A percentile compares a stretch with the other conserved stretches of the same genome.
phyloP scores from a whole-genome alignment of 2,113 vertebrate species.

The Hystrix cristata region DNA sequence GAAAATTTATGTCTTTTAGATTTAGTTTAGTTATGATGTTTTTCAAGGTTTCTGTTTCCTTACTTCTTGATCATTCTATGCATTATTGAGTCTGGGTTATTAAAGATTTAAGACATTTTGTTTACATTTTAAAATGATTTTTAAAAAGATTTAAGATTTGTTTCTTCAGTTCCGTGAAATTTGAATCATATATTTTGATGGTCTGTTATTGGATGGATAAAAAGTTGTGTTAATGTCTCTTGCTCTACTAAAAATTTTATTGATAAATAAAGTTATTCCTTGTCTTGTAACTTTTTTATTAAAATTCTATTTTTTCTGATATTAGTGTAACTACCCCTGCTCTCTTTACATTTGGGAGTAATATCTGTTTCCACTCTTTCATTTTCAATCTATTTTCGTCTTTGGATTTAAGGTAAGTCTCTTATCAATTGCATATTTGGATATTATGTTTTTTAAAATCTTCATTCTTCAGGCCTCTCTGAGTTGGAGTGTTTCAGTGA shows the following conservation, averaged over 20 bases:
- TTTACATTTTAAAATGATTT: too few relatives aligned
- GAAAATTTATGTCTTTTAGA: background rate
- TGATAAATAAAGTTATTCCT: background rate
- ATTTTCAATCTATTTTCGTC: background rate
- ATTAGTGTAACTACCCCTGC: background rate
- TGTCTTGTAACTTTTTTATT: background rate
- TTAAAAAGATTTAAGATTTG: too few relatives aligned
- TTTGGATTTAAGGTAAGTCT: background rate
- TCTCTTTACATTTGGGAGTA: background rate
- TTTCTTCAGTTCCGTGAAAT: background rate
- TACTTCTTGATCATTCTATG: background rate
- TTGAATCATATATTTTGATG: background rate
- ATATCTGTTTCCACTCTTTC: background rate
- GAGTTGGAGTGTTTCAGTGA: background rate
- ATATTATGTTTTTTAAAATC: background rate
- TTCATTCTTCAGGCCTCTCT: background rate
- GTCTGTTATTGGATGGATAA: background rate
- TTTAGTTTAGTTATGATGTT: background rate
- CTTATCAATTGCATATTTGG: background rate
- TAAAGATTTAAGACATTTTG: background rate
- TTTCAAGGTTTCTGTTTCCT: background rate
- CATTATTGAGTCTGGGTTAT: background rate
- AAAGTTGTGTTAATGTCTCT: background rate
- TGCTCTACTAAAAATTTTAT: background rate
- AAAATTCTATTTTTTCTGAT: background rate